Evolutionary conservation across 1,140 invertebrate species (phyloP).

Genomic region (Lasaia peninsularis): DNA sequence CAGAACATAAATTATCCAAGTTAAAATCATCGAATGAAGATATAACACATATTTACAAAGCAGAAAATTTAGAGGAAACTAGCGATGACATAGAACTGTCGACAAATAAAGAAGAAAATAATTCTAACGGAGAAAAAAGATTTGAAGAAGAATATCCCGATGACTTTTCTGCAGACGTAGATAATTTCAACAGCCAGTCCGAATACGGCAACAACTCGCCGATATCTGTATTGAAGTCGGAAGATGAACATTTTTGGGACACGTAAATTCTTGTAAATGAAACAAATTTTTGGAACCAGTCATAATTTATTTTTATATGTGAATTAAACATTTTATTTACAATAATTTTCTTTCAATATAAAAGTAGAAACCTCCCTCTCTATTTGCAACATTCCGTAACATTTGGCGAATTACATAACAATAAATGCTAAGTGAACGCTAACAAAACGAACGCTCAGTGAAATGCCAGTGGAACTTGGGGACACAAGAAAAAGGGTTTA

Average conservation of each 20-base stretch:
- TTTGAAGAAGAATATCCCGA: constrained; percentile 42
- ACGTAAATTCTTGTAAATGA: constrained; percentile 41
- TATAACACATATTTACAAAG: constrained; percentile 39
- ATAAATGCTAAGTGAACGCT: constrained; percentile 12
- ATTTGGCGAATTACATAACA: constrained; percentile 24
- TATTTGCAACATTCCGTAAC: constrained; percentile 35
- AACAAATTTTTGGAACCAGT: constrained; percentile 41
- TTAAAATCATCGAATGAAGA: constrained; percentile 29
- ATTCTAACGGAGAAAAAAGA: constrained; percentile 29
- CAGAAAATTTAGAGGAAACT: constrained; percentile 30
- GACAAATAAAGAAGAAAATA: constrained; percentile 28
- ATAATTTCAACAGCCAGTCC: constrained; percentile 49
- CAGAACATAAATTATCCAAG: too few species aligned
- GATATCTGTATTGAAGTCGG: constrained; percentile 46
- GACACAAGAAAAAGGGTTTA: neutral
- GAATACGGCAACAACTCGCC: constrained; percentile 44
- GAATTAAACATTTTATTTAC: constrained; percentile 53
- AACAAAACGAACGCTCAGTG: neutral
- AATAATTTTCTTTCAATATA: constrained; percentile 53
- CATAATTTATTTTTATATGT: constrained; percentile 66
- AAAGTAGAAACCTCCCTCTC: constrained; percentile 61
- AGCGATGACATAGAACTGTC: constrained; percentile 35
- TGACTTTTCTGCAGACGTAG: constrained; percentile 53
- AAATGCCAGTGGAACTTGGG: neutral
- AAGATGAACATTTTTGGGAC: constrained; percentile 63